Conservation (phyloP, 1,140 invertebrate genomes). For the Conus ventricosus region DNA sequence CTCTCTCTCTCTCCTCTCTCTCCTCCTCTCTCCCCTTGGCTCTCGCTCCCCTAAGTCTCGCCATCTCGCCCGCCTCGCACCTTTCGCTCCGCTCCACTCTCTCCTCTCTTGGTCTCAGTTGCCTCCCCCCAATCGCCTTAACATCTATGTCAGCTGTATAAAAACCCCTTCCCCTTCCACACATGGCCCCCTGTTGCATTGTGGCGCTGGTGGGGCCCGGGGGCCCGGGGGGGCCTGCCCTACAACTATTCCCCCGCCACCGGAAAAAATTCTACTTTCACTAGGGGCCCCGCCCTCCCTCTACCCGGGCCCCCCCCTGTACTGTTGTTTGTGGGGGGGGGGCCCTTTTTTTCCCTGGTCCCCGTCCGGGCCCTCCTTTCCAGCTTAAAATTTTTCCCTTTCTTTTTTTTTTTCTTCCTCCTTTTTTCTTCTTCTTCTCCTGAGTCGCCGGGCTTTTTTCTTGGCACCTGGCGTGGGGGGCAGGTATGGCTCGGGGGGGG, state of each 20-base stretch:
- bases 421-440: not conserved
- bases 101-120: not conserved
- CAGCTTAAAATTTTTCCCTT: too few species aligned
- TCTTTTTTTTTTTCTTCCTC: not conserved
- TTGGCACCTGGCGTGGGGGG: not conserved
- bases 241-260: too few species aligned
- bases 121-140: constrained; percentile 42
- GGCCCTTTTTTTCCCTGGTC: not conserved
- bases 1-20: not conserved
- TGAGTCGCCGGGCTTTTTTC: not conserved
- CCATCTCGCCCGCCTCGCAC: constrained; percentile 37
- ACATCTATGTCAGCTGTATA: constrained; percentile 48
- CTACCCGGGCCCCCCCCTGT: not conserved
- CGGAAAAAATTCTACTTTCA: not conserved
- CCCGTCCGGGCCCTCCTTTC: not conserved
- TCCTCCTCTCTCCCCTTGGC: not conserved
- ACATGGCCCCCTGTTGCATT: constrained; percentile 43
- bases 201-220: constrained; percentile 15
- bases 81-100: constrained; percentile 25
- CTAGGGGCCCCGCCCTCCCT: not conserved
- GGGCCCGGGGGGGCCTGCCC: not conserved
- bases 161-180: constrained; percentile 42
- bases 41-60: too few species aligned
- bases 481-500: not conserved
- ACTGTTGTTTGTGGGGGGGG: too few species aligned